Percentiles rank a stretch among this genome's conserved stretches.
These are phyloP conservation scores for Scleropages formosus DNA, from an alignment of 2,797 vertebrate species.

Conservation along the genomic window DNA sequence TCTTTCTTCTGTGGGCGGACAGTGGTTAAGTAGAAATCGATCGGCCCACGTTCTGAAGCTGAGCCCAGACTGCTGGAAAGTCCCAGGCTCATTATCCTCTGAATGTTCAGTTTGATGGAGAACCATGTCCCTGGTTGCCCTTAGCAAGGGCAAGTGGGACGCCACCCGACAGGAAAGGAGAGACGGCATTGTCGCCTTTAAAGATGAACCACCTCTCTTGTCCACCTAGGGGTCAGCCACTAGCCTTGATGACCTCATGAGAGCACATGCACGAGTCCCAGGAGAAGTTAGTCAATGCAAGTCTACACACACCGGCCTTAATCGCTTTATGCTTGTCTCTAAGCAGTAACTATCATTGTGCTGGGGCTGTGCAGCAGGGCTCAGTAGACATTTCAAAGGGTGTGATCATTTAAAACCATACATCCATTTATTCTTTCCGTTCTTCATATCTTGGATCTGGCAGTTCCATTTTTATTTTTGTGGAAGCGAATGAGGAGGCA, in stretches of 20 bases:
- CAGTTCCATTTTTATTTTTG: too few relatives aligned
- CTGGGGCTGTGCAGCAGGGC: too few relatives aligned
- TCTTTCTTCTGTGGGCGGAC: background rate
- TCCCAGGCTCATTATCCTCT: slow-evolving; percentile 20
- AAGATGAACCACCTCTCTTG: background rate
- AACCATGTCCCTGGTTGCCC: background rate
- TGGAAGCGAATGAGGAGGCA: too few relatives aligned
- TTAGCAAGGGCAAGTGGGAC: background rate
- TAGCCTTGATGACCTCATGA: background rate
- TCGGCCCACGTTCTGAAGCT: background rate
- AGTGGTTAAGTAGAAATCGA: slow-evolving; percentile 1
- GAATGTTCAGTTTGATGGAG: slow-evolving; percentile 17
- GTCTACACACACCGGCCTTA: background rate
- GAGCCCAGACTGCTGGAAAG: background rate
- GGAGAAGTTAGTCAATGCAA: background rate
- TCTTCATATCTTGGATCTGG: too few relatives aligned
- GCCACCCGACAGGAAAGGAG: background rate
- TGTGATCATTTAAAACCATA: too few relatives aligned
- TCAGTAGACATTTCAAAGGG: too few relatives aligned
- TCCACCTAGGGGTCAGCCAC: background rate
- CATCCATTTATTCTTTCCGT: too few relatives aligned
- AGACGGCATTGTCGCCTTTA: background rate
- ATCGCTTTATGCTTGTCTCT: too few relatives aligned
- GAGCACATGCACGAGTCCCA: background rate
- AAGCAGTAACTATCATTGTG: too few relatives aligned